Evolutionary conservation across 1,140 invertebrate genomes (phyloP), one percentile per base, ranked within the genome.

Genomic region (Meloidogyne floridensis): DNA sequence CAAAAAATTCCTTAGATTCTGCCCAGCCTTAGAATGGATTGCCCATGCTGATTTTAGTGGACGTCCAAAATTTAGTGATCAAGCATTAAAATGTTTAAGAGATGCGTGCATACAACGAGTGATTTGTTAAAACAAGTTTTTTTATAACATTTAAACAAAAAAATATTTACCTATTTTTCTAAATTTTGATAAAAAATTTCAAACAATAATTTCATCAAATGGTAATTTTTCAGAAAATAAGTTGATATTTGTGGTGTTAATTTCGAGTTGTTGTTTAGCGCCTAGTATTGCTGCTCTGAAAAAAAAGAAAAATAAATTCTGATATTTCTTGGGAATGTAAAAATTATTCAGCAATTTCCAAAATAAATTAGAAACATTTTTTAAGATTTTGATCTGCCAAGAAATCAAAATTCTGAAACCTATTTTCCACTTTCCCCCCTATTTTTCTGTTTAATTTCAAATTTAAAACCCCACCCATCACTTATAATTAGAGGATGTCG

Each of bases 1-100:
- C 32, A 32, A 32, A 32, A 32, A 32, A 32, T 59, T 15, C 1
- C 15, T n/a, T 8, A 79, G 77, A 53, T 89, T 84, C 72, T 89
- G 88, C 75, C 87, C 87, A 18, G 81, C 84, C 59, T 56, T 89
- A 8, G 88, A 89, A 82, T 89, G 88, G 88, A 87, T 89, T 54
- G 85, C 88, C 3, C 85, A 89, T 75, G 81, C 86, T 11, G 88
- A 89, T 72, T 90, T 87, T 75, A 90, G 88, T 75, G 87, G 87
- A 47, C 8, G 87, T 10, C 87, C 87, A 11, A 90, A 88, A 76
- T 89, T 89, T 74, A 87, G 81, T 56, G 87, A 89, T 18, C 74
- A 82, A 47, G 87, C 87, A 20, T 80, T 89, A 54, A 89, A 90
- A 80, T 85, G 79, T 72, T 82, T 89, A 13, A 76, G 86, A 42